Base-by-base conservation (phyloP, 1,140 invertebrate genomes). In the Drosophila auraria region DNA sequence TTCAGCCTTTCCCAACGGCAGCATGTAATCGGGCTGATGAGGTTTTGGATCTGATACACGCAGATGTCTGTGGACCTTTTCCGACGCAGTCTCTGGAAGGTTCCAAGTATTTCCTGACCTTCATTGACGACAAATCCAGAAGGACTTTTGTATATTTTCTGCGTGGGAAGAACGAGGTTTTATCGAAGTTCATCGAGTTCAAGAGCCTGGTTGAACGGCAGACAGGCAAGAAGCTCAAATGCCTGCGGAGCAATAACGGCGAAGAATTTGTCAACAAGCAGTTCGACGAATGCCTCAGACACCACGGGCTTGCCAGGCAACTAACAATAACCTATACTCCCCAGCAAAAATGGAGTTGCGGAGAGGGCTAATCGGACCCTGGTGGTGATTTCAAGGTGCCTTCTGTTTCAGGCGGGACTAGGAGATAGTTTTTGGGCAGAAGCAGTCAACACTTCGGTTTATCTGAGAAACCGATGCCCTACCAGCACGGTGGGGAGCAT, bases 211-310 rank as follows among this genome's bases (percentile, higher is more conserved):
- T 20, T 20, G 20, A 20, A 20, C 20, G 20, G 20, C 20, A 20
- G 20, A 20, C 20, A 20, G 20, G 20, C 20, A 20, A 20, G 20
- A 20, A 20, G 20, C 20, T 49, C 1, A 61, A 49, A 20, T 61
- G 27, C 58, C 25, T 20, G 58, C 40, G 27, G 40, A 60, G 58
- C n/a, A 25, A 59, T 17, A 59, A 45, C 12, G 40, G 57, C n/a
- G 25, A 40, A 11, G n/a, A 54, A 17, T 20, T 59, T 30, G 2
- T 60, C 15, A 47, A 45, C 12, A 20, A 20, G 20, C 20, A 20
- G 20, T 20, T 20, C 20, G 20, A 20, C 20, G 20, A 20, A 20
- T 20, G 20, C 20, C 20, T 20, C 20, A 20, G 20, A 20, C 20
- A 20, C 20, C 20, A 20, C 20, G 20, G 20, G 9, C 11, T 36